phyloP scores from a whole-genome alignment of 2,888 invertebrate species.

The Rhagonycha fulva region DNA sequence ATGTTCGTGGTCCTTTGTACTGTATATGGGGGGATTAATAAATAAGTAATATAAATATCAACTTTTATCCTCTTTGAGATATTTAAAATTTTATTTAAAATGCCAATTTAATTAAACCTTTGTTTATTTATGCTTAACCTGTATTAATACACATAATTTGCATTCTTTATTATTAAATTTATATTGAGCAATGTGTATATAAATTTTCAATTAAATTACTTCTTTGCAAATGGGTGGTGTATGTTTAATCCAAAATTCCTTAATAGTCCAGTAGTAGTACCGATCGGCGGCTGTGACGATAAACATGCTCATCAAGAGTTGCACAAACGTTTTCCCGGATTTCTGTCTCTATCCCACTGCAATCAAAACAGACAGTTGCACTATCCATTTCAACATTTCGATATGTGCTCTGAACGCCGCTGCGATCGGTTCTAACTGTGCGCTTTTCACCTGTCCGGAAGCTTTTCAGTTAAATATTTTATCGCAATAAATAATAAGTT shows the following conservation, averaged over 20 bases:
- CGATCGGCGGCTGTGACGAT: slow-evolving; percentile 18
- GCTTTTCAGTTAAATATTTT: slow-evolving; percentile 16
- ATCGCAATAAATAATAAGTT: not conserved
- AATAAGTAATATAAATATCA: not conserved
- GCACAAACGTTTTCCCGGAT: slow-evolving; percentile 29
- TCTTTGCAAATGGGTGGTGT: not conserved
- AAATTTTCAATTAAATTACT: not conserved
- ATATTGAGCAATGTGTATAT: not conserved
- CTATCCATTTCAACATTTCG: slow-evolving; percentile 39
- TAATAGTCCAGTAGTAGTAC: not conserved
- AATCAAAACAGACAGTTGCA: slow-evolving; percentile 40
- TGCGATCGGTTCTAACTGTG: slow-evolving; percentile 29
- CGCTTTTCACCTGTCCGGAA: slow-evolving; percentile 29
- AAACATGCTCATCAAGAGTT: slow-evolving; percentile 30
- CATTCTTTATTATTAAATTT: not conserved
- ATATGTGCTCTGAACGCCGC: slow-evolving; percentile 35
- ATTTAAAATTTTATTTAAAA: not conserved
- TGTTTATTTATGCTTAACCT: not conserved
- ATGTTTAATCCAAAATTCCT: not conserved
- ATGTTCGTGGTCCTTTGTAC: not conserved
- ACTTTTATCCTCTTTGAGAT: not conserved
- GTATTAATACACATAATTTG: not conserved
- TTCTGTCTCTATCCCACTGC: slow-evolving; percentile 33
- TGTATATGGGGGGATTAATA: not conserved
- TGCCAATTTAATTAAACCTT: not conserved